These are phyloP conservation scores for Aradophagus sp. DNA, from an alignment of 1,140 invertebrate species.

Conservation along the genomic window DNA sequence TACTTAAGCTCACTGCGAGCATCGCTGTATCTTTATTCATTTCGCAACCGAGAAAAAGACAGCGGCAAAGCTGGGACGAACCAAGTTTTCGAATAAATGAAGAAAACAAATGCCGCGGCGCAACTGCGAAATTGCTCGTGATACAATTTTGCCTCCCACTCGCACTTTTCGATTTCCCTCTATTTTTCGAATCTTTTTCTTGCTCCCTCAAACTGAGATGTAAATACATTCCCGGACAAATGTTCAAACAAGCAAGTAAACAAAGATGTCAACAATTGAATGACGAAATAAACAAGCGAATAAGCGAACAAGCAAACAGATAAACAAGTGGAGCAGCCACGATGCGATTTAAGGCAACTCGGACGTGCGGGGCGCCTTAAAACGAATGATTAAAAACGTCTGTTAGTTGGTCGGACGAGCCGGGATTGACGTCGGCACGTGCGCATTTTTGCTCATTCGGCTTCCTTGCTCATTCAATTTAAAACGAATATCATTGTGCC, in stretches of 20 bases:
- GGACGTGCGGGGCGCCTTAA: too few relatives aligned
- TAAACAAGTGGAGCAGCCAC: neutral
- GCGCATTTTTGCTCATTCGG: too few relatives aligned
- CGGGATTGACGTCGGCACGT: too few relatives aligned
- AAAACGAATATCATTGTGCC: conserved; percentile 41
- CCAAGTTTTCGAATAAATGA: conserved; percentile 53
- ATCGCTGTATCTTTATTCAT: conserved; percentile 57
- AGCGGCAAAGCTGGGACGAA: conserved; percentile 25
- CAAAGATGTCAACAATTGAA: conserved; percentile 5
- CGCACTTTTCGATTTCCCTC: too few relatives aligned
- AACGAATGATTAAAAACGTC: too few relatives aligned
- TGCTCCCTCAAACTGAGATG: too few relatives aligned
- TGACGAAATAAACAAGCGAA: neutral
- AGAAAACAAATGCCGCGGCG: conserved; percentile 47
- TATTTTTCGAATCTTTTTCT: too few relatives aligned
- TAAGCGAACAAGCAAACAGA: neutral
- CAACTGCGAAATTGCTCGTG: conserved; percentile 44
- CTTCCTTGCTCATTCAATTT: conserved; percentile 40
- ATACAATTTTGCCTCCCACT: conserved; percentile 33
- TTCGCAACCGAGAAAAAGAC: conserved; percentile 44
- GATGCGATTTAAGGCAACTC: too few relatives aligned
- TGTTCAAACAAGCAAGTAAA: too few relatives aligned
- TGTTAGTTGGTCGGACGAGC: too few relatives aligned
- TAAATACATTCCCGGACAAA: too few relatives aligned
- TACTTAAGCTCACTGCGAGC: conserved; percentile 50